These are phyloP conservation scores for Euwallacea similis DNA, from an alignment of 1,140 invertebrate species.

Conservation along the genomic window DNA sequence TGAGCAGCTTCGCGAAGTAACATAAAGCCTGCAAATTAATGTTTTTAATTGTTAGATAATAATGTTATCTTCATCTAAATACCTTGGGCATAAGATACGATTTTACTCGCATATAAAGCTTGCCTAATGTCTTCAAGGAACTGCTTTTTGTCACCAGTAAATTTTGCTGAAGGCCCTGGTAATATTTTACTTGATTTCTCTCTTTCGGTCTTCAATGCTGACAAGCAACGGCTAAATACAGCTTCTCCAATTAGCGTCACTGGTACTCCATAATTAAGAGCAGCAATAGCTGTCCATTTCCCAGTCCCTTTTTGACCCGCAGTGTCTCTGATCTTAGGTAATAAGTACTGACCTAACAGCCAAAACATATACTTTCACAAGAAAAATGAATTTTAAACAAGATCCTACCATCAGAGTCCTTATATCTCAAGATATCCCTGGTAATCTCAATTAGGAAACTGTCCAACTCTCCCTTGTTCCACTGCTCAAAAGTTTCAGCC, in stretches of 20 bases:
- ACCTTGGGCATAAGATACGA: conserved; percentile 97
- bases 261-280: conserved; percentile 94
- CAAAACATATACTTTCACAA: neutral
- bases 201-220: conserved; percentile 71
- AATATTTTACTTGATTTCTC: conserved; percentile 78
- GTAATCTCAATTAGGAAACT: conserved; percentile 99
- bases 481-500: conserved; percentile 88
- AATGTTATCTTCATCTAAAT: conserved; percentile 5
- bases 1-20: conserved; percentile 91
- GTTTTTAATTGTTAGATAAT: conserved; percentile 2
- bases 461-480: conserved; percentile 95
- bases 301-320: conserved; percentile 99
- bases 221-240: conserved; percentile 95
- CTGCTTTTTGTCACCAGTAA: conserved; percentile 71
- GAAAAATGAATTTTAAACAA: conserved; percentile 6
- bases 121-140: conserved; percentile 76
- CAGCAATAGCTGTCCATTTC: conserved; percentile 98
- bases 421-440: conserved; percentile 92
- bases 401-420: conserved; percentile 75
- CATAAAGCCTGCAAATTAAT: conserved; percentile 77
- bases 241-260: conserved; percentile 98
- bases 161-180: conserved; percentile 66
- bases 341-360: conserved; percentile 62
- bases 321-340: conserved; percentile 92
- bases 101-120: conserved; percentile 97